phyloP scores from a whole-genome alignment of 2,797 vertebrate species.

The Cirrhinus molitorella region DNA sequence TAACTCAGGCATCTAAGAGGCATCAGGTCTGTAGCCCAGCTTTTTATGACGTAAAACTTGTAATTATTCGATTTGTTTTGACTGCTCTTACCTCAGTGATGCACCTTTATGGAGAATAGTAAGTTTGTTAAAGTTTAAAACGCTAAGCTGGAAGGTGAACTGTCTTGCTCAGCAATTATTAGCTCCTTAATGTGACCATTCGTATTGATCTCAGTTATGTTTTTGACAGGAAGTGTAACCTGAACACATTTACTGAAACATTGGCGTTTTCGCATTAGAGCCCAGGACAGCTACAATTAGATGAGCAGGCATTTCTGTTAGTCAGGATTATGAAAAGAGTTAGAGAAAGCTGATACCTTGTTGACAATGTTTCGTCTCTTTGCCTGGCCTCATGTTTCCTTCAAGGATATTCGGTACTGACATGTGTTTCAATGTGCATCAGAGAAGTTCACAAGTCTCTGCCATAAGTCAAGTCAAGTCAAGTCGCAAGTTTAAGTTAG shows the following conservation, averaged over 20 bases:
- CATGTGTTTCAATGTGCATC: slow-evolving; percentile 24
- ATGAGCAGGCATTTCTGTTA: slow-evolving; percentile 44
- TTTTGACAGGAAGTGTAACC: slow-evolving; percentile 52
- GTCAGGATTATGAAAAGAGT: slow-evolving; percentile 17
- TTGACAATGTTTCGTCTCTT: slow-evolving; percentile 40
- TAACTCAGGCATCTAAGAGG: slow-evolving; percentile 26
- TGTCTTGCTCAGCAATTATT: slow-evolving; percentile 55
- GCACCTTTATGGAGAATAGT: slow-evolving; percentile 19
- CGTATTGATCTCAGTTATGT: slow-evolving; percentile 53
- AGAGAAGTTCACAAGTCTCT: neutral
- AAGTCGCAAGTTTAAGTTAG: neutral
- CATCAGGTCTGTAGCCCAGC: slow-evolving; percentile 19
- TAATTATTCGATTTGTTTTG: slow-evolving; percentile 7
- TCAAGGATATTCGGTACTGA: slow-evolving; percentile 45
- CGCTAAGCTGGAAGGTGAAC: slow-evolving; percentile 43
- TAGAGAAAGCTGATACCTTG: slow-evolving; percentile 35
- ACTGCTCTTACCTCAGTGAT: slow-evolving; percentile 22
- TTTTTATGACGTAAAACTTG: slow-evolving; percentile 27
- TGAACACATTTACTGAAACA: slow-evolving; percentile 58
- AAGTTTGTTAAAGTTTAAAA: slow-evolving; percentile 34
- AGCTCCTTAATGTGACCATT: slow-evolving; percentile 52
- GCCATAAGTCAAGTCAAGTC: neutral
- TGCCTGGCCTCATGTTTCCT: slow-evolving; percentile 42
- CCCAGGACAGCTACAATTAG: slow-evolving; percentile 42
- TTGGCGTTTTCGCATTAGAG: slow-evolving; percentile 39